Conservation (phyloP, 2,888 invertebrate genomes). For the Chromoteleia sp. region DNA sequence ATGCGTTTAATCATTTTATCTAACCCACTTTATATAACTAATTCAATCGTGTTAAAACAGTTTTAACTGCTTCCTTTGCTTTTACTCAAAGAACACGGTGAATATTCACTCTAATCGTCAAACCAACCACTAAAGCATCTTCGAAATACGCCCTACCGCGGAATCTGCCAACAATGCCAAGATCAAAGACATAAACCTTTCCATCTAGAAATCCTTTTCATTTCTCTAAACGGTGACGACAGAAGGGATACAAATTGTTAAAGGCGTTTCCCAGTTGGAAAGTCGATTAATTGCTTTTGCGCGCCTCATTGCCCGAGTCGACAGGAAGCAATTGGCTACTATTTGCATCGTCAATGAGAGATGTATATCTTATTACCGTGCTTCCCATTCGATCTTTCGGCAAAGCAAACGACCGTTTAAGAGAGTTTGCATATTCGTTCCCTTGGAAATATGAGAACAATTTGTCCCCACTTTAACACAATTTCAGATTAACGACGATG, state of each 20-base stretch:
- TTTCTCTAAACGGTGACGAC: conserved; percentile 20
- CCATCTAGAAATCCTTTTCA: conserved; percentile 32
- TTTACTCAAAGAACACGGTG: conserved; percentile 13
- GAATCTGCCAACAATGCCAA: conserved; percentile 19
- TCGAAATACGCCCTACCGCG: conserved; percentile 20
- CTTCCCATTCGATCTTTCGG: conserved; percentile 44
- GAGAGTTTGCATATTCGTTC: conserved; percentile 38
- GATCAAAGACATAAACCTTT: conserved; percentile 36
- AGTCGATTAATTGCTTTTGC: conserved; percentile 57
- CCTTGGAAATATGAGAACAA: conserved; percentile 31
- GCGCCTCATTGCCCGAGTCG: conserved; percentile 40
- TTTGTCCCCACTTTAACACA: conserved; percentile 1
- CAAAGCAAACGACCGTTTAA: conserved; percentile 51
- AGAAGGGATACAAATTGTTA: conserved; percentile 56
- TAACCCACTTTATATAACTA: neutral
- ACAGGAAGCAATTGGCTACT: conserved; percentile 52
- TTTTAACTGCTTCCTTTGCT: neutral
- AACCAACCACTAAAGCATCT: conserved; percentile 28
- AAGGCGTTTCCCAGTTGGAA: conserved; percentile 52
- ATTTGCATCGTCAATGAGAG: conserved; percentile 50
- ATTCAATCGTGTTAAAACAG: conserved; percentile 9
- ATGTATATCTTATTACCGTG: conserved; percentile 50
- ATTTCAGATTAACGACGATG: too few relatives aligned
- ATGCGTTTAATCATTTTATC: conserved; percentile 12
- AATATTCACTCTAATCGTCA: conserved; percentile 5